Conservation (phyloP, 2,113 vertebrate species). For the Anser cygnoides region DNA sequence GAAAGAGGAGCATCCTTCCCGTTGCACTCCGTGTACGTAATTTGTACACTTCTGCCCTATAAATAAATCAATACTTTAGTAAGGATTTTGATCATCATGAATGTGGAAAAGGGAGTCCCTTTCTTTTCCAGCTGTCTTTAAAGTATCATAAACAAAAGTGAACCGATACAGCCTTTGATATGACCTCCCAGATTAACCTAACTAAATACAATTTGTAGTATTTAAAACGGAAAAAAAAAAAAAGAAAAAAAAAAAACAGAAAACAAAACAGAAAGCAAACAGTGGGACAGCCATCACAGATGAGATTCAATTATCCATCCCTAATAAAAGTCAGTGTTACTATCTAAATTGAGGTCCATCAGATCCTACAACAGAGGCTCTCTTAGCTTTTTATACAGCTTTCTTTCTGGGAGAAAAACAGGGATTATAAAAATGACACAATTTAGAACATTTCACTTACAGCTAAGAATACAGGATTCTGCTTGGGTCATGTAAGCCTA, state of each 20-base stretch:
- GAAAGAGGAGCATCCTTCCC: not conserved
- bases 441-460: slow-evolving; percentile 6
- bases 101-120: not conserved
- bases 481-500: not conserved
- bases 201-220: not conserved
- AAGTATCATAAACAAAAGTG: not conserved
- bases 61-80: not conserved
- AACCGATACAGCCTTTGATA: not conserved
- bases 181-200: not conserved
- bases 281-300: not conserved
- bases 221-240: too few species aligned
- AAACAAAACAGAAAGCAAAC: not conserved
- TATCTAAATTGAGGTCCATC: not conserved
- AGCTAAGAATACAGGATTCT: slow-evolving; percentile 20
- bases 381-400: not conserved
- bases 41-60: not conserved
- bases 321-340: not conserved
- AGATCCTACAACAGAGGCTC: not conserved
- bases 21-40: fast-evolving
- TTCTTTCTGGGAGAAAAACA: not conserved
- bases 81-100: not conserved
- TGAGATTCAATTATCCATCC: not conserved
- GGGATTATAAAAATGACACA: not conserved
- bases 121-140: not conserved
- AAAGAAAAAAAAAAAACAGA: not conserved